Evolutionary conservation across 2,113 vertebrate genomes (phyloP).

Genomic region (Rhinolophus ferrumequinum): DNA sequence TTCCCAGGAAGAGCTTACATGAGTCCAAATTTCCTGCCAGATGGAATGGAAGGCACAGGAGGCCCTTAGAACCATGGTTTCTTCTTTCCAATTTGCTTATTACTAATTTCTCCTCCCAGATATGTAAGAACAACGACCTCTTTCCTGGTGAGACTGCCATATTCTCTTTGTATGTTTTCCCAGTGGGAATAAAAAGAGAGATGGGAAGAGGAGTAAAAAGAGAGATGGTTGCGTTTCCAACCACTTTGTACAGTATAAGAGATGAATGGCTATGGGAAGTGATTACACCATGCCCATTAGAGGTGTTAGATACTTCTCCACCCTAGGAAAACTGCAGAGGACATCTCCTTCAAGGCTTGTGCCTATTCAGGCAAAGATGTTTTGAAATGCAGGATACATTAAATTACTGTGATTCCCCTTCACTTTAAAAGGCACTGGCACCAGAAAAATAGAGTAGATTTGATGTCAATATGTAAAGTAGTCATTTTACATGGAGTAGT

Average conservation of each 20-base stretch:
- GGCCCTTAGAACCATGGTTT: neutral
- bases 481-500: constrained; percentile 74
- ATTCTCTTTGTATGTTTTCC: constrained; percentile 14
- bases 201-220: neutral
- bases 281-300: neutral
- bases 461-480: constrained; percentile 79
- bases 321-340: neutral
- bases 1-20: neutral
- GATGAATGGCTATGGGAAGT: neutral
- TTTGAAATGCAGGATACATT: constrained; percentile 65
- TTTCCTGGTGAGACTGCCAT: neutral
- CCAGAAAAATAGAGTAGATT: constrained; percentile 76
- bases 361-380: constrained; percentile 58
- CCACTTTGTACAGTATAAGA: neutral
- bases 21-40: neutral
- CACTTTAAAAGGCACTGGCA: constrained; percentile 76
- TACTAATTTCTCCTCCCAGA: constrained; percentile 23
- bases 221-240: neutral
- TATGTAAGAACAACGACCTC: neutral
- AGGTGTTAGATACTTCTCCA: constrained; percentile 27
- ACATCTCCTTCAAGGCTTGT: constrained; percentile 26
- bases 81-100: constrained; percentile 16
- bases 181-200: neutral
- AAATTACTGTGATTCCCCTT: constrained; percentile 69
- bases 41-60: neutral